phyloP scores from a whole-genome alignment of 2,113 vertebrate genomes.

The Nesospiza acunhae region DNA sequence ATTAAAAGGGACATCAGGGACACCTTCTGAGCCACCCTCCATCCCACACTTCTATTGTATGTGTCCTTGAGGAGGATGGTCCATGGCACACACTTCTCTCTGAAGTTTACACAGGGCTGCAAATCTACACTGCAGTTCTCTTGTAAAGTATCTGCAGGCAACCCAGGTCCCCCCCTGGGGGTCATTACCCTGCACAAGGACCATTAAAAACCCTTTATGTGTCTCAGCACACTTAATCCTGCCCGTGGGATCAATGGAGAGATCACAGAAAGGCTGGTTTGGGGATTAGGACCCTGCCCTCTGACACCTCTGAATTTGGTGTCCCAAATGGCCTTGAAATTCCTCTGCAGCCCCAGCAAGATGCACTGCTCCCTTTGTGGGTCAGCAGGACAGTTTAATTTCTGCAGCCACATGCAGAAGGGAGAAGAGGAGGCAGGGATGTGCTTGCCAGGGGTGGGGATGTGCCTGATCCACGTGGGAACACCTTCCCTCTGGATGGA shows the following conservation, averaged over 20 bases:
- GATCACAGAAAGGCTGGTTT: not conserved
- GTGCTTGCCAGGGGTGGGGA: fast-evolving
- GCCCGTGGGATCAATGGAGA: not conserved
- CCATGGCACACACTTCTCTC: not conserved
- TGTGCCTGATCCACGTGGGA: not conserved
- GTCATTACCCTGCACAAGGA: not conserved
- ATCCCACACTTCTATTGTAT: not conserved
- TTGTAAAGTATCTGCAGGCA: not conserved
- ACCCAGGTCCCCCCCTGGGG: not conserved
- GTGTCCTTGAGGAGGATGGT: fast-evolving
- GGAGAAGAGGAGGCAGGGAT: fast-evolving
- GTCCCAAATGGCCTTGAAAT: not conserved
- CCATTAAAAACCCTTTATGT: not conserved
- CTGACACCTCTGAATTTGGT: not conserved
- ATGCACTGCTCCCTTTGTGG: not conserved
- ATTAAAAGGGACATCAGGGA: not conserved
- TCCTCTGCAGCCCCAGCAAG: not conserved
- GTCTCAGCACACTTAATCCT: not conserved
- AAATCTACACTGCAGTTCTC: not conserved
- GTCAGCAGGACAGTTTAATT: not conserved
- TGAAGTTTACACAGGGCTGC: not conserved
- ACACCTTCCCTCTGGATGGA: not conserved
- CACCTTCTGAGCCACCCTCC: not conserved
- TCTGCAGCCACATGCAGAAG: not conserved
- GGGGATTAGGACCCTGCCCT: not conserved